Evolutionary conservation across 2,888 invertebrate genomes (phyloP).

Genomic region (Coecobrya sp.): DNA sequence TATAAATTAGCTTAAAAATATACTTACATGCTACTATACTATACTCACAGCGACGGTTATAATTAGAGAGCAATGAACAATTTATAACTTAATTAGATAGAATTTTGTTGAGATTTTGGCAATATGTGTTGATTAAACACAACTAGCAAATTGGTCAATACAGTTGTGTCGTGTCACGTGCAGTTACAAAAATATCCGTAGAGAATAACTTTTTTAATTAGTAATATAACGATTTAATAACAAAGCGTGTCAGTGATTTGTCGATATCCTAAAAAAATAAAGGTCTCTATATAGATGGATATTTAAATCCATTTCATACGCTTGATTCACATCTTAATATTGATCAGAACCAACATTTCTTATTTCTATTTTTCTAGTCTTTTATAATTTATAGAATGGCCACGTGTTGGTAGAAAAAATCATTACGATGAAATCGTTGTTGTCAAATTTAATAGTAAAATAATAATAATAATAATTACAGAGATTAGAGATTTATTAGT

Average conservation of each 20-base stretch:
- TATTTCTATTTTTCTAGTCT: conserved; percentile 78
- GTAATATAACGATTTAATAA: conserved; percentile 11
- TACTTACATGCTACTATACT: not conserved
- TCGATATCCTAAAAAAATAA: not conserved
- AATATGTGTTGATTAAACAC: not conserved
- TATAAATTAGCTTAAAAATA: not conserved
- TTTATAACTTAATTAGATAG: not conserved
- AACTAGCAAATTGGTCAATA: not conserved
- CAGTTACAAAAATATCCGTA: not conserved
- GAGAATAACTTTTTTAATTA: not conserved
- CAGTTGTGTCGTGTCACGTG: conserved; percentile 4
- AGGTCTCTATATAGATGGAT: conserved; percentile 32
- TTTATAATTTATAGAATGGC: conserved; percentile 72
- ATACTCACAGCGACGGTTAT: not conserved
- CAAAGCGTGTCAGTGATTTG: conserved; percentile 9
- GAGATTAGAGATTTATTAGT: conserved; percentile 20
- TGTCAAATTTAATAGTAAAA: not conserved
- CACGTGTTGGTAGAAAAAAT: conserved; percentile 50
- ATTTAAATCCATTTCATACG: conserved; percentile 60
- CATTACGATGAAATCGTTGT: conserved; percentile 17
- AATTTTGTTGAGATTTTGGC: not conserved
- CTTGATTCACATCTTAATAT: conserved; percentile 64
- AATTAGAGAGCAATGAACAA: not conserved
- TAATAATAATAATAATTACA: conserved; percentile 15
- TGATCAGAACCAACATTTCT: conserved; percentile 75